These are phyloP conservation scores for Mactromeris polynyma DNA, from an alignment of 2,888 invertebrate genomes.

Conservation along the genomic window DNA sequence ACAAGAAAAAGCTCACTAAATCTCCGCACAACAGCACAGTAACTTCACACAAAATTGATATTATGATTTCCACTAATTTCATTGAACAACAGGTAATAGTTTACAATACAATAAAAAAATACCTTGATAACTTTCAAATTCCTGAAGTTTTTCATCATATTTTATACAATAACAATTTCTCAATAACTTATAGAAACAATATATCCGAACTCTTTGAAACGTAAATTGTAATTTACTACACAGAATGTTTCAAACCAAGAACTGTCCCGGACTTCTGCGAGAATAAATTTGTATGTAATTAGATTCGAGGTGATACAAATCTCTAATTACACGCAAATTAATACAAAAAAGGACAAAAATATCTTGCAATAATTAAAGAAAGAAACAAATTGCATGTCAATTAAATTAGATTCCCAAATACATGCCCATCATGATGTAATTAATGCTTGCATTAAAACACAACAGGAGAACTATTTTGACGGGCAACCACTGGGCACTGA, in stretches of 20 bases:
- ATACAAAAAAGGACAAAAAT: neutral
- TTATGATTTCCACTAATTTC: too few relatives aligned
- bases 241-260: too few relatives aligned
- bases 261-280: neutral
- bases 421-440: neutral
- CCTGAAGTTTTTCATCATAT: neutral
- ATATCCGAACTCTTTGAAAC: neutral
- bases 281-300: neutral
- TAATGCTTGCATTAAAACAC: neutral
- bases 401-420: neutral
- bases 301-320: neutral
- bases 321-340: neutral
- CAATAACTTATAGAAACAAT: neutral
- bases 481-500: neutral
- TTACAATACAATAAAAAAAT: neutral
- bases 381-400: constrained; percentile 3
- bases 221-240: too few relatives aligned
- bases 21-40: too few relatives aligned
- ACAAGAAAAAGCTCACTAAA: too few relatives aligned
- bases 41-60: too few relatives aligned
- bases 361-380: neutral
- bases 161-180: neutral
- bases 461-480: neutral
- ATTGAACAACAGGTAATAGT: neutral
- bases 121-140: neutral